Conservation (phyloP, 2,888 invertebrate species). For the Acronicta alni region DNA sequence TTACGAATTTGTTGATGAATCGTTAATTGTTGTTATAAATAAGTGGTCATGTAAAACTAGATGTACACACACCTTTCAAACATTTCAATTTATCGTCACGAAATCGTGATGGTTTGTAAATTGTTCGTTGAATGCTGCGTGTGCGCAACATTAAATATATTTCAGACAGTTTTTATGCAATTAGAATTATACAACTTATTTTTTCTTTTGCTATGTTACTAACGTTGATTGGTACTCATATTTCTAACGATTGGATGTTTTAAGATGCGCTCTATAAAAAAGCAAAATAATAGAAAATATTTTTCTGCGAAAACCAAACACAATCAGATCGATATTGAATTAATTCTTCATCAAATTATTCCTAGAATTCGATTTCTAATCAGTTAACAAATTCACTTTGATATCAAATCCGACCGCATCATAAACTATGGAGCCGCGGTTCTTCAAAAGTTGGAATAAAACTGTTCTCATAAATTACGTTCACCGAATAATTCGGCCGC, state of each 20-base stretch:
- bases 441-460: constrained; percentile 38
- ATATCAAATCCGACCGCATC: constrained; percentile 37
- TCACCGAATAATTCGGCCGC: constrained; percentile 12
- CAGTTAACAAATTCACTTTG: constrained; percentile 13
- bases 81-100: constrained; percentile 34
- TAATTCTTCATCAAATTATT: constrained; percentile 9
- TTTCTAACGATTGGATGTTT: background rate
- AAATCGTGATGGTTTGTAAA: constrained; percentile 34
- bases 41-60: constrained; percentile 17
- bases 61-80: constrained; percentile 33
- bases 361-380: constrained; percentile 37
- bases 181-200: constrained; percentile 10
- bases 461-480: constrained; percentile 40
- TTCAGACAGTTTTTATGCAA: constrained; percentile 30
- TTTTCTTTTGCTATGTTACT: background rate
- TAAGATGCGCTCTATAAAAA: background rate
- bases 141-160: constrained; percentile 12
- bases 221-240: background rate
- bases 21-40: constrained; percentile 30
- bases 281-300: too few relatives aligned
- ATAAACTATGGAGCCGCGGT: constrained; percentile 40
- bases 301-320: background rate
- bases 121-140: constrained; percentile 9
- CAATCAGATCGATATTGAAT: constrained; percentile 1
- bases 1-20: constrained; percentile 47